Conservation (phyloP, 2,888 invertebrate species). For the Eurois occulta region DNA sequence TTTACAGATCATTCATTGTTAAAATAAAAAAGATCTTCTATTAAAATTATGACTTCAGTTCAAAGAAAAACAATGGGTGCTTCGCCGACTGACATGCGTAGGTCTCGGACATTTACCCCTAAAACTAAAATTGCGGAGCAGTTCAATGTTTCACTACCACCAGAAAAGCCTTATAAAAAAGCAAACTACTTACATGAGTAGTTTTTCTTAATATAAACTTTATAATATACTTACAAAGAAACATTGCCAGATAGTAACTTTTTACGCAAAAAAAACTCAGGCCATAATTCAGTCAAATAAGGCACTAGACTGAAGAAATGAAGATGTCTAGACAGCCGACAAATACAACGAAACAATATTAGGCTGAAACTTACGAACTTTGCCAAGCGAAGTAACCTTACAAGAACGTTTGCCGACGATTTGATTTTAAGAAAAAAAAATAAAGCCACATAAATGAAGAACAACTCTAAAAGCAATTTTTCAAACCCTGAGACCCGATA, state of each 20-base stretch:
- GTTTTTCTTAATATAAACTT: conserved; percentile 9
- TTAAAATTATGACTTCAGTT: not conserved
- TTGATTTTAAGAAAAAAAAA: conserved; percentile 21
- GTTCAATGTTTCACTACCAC: not conserved
- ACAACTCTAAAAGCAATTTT: conserved; percentile 39
- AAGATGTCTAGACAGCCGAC: conserved; percentile 56
- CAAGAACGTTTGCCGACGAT: conserved; percentile 1
- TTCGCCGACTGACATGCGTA: not conserved
- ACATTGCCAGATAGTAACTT: conserved; percentile 1
- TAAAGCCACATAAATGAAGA: conserved; percentile 29
- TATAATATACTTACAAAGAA: conserved; percentile 8
- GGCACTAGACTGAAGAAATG: conserved; percentile 55
- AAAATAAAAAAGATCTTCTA: not conserved
- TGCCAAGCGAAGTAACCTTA: conserved; percentile 21
- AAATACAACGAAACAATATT: conserved; percentile 34
- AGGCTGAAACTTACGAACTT: conserved; percentile 29
- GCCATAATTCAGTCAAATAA: conserved; percentile 48
- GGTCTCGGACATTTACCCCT: not conserved
- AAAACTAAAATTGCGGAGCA: not conserved
- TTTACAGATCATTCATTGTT: not conserved
- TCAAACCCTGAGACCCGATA: conserved; percentile 48
- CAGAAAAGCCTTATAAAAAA: not conserved
- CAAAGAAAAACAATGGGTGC: not conserved
- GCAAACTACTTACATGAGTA: not conserved
- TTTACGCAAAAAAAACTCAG: conserved; percentile 23